Percentiles rank a stretch among this genome's conserved stretches.
Conservation (phyloP, 2,888 invertebrate genomes). For the Hoplodrina blanda region DNA sequence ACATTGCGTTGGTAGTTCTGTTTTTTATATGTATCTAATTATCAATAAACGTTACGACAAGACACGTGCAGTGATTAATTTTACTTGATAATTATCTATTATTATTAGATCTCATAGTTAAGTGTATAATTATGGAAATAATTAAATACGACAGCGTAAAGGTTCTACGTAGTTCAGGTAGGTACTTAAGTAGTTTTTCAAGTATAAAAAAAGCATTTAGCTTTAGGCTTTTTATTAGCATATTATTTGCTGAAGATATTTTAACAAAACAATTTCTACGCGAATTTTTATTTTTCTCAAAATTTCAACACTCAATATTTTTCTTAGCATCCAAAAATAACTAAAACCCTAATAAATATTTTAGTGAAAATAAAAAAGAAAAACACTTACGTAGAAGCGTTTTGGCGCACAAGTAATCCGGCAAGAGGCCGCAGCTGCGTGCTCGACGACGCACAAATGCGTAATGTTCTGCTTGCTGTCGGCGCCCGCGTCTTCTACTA, state of each 20-base stretch:
- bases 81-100: background rate
- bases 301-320: too few relatives aligned
- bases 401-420: constrained; percentile 42
- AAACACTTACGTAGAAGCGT: constrained; percentile 56
- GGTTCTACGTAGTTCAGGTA: background rate
- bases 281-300: too few relatives aligned
- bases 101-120: background rate
- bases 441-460: constrained; percentile 62
- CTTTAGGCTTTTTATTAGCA: too few relatives aligned
- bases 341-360: background rate
- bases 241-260: too few relatives aligned
- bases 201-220: too few relatives aligned
- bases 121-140: background rate
- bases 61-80: constrained; percentile 7
- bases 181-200: too few relatives aligned
- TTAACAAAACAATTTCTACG: too few relatives aligned
- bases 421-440: constrained; percentile 51
- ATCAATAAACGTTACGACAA: constrained; percentile 8
- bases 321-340: background rate
- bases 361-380: constrained; percentile 27
- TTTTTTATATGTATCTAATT: background rate
- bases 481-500: constrained; percentile 52
- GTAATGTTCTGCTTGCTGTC: constrained; percentile 57
- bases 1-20: background rate
- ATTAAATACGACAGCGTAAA: background rate